phyloP scores from a whole-genome alignment of 2,113 vertebrate genomes.

The Aramus guarauna region DNA sequence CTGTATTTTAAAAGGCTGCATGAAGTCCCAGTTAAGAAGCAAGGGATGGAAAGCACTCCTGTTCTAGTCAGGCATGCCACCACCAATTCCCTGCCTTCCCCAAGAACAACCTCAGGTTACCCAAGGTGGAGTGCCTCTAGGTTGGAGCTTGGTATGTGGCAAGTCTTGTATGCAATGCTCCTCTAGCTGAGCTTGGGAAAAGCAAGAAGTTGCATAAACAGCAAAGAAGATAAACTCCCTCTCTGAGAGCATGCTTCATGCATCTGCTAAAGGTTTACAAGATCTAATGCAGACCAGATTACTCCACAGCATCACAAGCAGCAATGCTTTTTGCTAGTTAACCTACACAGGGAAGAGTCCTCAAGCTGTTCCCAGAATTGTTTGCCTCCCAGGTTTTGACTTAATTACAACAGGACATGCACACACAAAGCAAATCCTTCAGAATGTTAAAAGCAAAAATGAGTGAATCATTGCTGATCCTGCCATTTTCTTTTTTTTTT shows the following conservation, averaged over 20 bases:
- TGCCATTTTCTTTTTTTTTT: background rate
- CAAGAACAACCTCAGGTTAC: background rate
- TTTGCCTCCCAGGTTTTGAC: background rate
- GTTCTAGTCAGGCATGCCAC: background rate
- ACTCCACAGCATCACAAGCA: background rate
- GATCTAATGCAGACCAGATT: background rate
- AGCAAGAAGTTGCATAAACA: background rate
- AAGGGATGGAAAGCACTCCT: background rate
- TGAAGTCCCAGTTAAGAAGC: background rate
- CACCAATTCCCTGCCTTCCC: background rate
- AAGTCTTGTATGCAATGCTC: background rate
- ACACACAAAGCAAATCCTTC: background rate
- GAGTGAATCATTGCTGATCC: background rate
- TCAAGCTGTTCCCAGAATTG: background rate
- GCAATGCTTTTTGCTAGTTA: background rate
- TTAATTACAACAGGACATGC: background rate
- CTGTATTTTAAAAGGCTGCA: background rate
- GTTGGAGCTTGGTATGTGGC: background rate
- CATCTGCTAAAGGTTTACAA: slow-evolving; percentile 1
- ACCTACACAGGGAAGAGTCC: background rate
- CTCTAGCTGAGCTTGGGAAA: background rate
- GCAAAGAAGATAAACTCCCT: background rate
- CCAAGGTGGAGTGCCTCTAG: background rate
- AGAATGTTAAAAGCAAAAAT: background rate
- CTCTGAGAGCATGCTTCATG: background rate